Conservation (phyloP, 2,113 vertebrate species). For the Hepsetus odoe region DNA sequence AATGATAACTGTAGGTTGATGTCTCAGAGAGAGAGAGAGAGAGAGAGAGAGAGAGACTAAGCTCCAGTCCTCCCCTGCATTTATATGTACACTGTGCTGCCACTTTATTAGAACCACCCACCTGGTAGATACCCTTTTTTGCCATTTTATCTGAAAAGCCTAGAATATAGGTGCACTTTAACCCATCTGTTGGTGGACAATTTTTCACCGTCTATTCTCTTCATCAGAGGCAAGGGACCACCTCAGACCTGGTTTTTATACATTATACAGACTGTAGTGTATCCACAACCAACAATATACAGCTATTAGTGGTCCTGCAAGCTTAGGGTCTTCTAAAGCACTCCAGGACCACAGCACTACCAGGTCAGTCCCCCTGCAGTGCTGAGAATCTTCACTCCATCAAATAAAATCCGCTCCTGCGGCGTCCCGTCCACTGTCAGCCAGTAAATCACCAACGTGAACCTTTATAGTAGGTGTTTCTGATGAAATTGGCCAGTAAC, state of each 20-base stretch:
- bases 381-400: too few relatives aligned
- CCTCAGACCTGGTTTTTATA: too few relatives aligned
- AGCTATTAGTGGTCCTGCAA: too few relatives aligned
- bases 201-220: not conserved
- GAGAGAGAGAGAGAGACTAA: not conserved
- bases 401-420: too few relatives aligned
- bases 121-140: not conserved
- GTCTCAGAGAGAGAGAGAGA: not conserved
- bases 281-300: too few relatives aligned
- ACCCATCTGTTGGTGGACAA: not conserved
- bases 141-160: too few relatives aligned
- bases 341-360: not conserved
- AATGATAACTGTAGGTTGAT: constrained; percentile 43
- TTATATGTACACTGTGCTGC: not conserved
- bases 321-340: too few relatives aligned
- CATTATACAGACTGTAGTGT: too few relatives aligned
- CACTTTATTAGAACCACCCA: not conserved
- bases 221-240: not conserved
- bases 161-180: not conserved
- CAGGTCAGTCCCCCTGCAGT: too few relatives aligned
- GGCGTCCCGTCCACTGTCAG: too few relatives aligned
- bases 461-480: not conserved
- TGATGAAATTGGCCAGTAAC: not conserved
- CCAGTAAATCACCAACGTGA: not conserved
- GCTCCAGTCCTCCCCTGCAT: not conserved